phyloP scores from a whole-genome alignment of 1,140 invertebrate genomes.

The Delia radicum region DNA sequence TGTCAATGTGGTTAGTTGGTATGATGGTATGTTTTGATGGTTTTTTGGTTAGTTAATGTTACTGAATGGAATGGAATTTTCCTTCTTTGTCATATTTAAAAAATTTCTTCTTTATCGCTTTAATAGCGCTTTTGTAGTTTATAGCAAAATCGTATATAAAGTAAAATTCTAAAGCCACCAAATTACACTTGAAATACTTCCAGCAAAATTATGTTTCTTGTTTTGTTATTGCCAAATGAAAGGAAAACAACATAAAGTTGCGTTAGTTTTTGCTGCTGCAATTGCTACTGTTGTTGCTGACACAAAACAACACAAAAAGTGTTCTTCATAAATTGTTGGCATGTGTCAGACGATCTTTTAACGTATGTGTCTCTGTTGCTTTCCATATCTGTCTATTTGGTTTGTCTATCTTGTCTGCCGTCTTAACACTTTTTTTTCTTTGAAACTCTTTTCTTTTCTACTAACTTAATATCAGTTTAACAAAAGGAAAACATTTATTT shows the following conservation, averaged over 20 bases:
- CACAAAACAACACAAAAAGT: background rate
- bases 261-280: background rate
- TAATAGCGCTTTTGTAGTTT: background rate
- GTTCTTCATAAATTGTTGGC: slow-evolving; percentile 21
- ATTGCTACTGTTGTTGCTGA: background rate
- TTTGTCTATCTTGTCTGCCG: slow-evolving; percentile 19
- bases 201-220: too few species aligned
- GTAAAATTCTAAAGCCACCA: background rate
- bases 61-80: background rate
- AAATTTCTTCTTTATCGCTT: background rate
- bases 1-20: background rate
- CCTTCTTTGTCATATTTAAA: background rate
- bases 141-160: background rate
- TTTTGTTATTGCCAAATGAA: too few species aligned
- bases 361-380: slow-evolving; percentile 17
- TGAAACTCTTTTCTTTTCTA: background rate
- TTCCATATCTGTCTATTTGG: slow-evolving; percentile 18
- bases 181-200: slow-evolving; percentile 8
- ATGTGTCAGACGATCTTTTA: slow-evolving; percentile 14
- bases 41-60: background rate
- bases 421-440: slow-evolving; percentile 16
- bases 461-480: background rate
- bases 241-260: background rate
- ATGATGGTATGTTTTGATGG: too few species aligned
- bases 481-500: slow-evolving; percentile 8